A percentile compares a stretch with the other conserved stretches of the same genome.
Evolutionary conservation across 2,888 invertebrate species (phyloP).

Genomic region (Drosophila diplacantha): DNA sequence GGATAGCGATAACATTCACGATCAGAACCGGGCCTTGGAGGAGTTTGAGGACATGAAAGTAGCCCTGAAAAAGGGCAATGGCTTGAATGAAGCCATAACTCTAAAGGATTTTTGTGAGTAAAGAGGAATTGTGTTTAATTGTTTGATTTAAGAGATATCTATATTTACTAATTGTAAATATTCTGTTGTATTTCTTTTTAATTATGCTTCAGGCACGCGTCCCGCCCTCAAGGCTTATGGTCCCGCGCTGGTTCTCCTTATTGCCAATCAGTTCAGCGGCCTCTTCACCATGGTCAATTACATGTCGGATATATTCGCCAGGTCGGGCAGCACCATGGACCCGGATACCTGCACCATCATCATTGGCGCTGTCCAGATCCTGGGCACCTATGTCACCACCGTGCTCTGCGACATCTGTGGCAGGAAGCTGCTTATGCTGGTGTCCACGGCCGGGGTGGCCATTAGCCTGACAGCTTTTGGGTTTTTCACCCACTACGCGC

Average conservation of each 20-base stretch:
- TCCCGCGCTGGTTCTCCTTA: slow-evolving; percentile 57
- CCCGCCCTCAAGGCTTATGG: slow-evolving; percentile 61
- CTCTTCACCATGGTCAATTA: slow-evolving; percentile 74
- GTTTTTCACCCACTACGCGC: slow-evolving; percentile 57
- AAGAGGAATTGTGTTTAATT: fast-evolving
- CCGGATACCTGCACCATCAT: slow-evolving; percentile 73
- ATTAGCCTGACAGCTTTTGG: slow-evolving; percentile 68
- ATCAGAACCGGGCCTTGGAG: slow-evolving; percentile 31
- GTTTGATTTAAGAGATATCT: not conserved
- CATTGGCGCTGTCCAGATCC: slow-evolving; percentile 71
- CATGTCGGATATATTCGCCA: slow-evolving; percentile 72
- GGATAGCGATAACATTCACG: slow-evolving; percentile 30
- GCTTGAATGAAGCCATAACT: slow-evolving; percentile 24
- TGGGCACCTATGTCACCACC: slow-evolving; percentile 68
- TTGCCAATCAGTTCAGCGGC: slow-evolving; percentile 72
- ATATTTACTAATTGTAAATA: too few species aligned
- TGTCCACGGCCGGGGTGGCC: slow-evolving; percentile 67
- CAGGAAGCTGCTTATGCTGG: slow-evolving; percentile 67
- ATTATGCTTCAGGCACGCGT: slow-evolving; percentile 53
- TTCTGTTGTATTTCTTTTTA: too few species aligned
- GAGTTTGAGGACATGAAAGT: slow-evolving; percentile 61
- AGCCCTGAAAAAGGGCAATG: slow-evolving; percentile 46
- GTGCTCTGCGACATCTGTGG: slow-evolving; percentile 73
- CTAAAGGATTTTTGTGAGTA: slow-evolving; percentile 56
- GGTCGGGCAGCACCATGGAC: slow-evolving; percentile 66